These are phyloP conservation scores for Crenuchus spilurus DNA, from an alignment of 2,797 vertebrate species.

Conservation along the genomic window DNA sequence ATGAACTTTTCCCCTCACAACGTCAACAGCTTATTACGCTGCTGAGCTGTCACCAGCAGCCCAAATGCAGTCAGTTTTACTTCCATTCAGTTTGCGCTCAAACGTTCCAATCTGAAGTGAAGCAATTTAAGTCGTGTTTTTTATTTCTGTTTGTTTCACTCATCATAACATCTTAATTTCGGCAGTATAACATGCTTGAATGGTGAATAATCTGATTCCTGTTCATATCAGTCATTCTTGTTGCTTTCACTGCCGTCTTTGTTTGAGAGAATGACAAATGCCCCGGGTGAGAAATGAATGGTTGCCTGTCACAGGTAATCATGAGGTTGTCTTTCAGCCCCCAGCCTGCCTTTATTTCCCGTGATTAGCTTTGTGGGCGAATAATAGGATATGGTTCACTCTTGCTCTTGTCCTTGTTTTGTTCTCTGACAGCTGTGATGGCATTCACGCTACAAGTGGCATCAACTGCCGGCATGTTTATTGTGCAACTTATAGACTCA, in stretches of 20 bases:
- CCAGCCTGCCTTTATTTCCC: conserved; percentile 78
- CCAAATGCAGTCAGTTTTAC: conserved; percentile 23
- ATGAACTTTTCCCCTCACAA: conserved; percentile 38
- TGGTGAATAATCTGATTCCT: conserved; percentile 48
- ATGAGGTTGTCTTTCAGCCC: conserved; percentile 75
- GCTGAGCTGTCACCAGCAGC: conserved; percentile 23
- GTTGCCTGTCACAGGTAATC: conserved; percentile 79
- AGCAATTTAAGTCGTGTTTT: conserved; percentile 21
- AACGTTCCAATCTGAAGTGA: conserved; percentile 19
- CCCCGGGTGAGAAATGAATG: conserved; percentile 74
- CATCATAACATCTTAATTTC: conserved; percentile 35
- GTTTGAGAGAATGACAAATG: conserved; percentile 73
- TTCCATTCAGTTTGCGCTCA: conserved; percentile 34
- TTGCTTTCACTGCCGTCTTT: conserved; percentile 49
- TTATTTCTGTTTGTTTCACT: conserved; percentile 17
- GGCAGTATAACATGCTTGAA: conserved; percentile 26
- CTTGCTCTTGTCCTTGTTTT: conserved; percentile 41
- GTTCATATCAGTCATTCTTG: conserved; percentile 50
- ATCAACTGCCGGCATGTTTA: conserved; percentile 37
- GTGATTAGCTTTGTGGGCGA: conserved; percentile 76
- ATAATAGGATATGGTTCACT: conserved; percentile 58
- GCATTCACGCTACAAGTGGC: conserved; percentile 31
- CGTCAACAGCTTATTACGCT: conserved; percentile 30
- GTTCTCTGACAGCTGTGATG: conserved; percentile 48
- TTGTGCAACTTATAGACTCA: conserved; percentile 28